A percentile compares a stretch with the other conserved stretches of the same genome.
Conservation (phyloP, 2,113 vertebrate species). For the Planiliza haematocheilus region DNA sequence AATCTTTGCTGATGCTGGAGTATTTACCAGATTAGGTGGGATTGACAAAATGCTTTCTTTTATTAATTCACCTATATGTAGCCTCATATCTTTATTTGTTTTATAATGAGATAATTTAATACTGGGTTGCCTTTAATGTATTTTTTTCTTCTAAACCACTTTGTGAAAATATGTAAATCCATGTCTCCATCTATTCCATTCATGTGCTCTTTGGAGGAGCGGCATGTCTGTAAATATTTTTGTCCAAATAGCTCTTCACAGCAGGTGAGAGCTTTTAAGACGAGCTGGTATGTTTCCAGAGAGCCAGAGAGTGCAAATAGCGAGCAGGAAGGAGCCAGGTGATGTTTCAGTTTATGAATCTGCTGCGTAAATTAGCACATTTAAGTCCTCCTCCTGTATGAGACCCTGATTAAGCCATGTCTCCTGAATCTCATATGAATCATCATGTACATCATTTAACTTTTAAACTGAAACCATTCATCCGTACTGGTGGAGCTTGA, state of each 20-base stretch:
- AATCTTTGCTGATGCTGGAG: too few species aligned
- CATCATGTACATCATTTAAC: not conserved
- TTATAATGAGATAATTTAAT: too few species aligned
- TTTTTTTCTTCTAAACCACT: not conserved
- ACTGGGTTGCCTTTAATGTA: not conserved
- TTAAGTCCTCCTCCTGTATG: not conserved
- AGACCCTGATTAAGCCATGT: not conserved
- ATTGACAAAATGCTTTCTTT: too few species aligned
- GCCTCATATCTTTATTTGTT: not conserved
- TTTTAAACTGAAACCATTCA: not conserved
- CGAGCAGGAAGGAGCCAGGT: conserved; percentile 10
- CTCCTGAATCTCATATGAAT: conserved; percentile 4
- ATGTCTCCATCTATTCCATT: conserved; percentile 6
- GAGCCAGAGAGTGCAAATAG: conserved; percentile 13
- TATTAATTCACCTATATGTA: too few species aligned
- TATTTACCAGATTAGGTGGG: too few species aligned
- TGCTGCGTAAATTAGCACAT: conserved; percentile 16
- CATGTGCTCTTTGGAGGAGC: conserved; percentile 11
- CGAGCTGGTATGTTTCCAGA: not conserved
- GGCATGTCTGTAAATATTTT: conserved; percentile 34
- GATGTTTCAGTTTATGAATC: conserved; percentile 11
- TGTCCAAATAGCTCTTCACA: conserved; percentile 23
- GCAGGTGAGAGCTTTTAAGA: conserved; percentile 65
- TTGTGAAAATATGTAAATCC: conserved; percentile 27
- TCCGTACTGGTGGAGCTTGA: not conserved